Base-by-base conservation (phyloP, 2,113 vertebrate species). In the Takifugu bimaculatus region DNA sequence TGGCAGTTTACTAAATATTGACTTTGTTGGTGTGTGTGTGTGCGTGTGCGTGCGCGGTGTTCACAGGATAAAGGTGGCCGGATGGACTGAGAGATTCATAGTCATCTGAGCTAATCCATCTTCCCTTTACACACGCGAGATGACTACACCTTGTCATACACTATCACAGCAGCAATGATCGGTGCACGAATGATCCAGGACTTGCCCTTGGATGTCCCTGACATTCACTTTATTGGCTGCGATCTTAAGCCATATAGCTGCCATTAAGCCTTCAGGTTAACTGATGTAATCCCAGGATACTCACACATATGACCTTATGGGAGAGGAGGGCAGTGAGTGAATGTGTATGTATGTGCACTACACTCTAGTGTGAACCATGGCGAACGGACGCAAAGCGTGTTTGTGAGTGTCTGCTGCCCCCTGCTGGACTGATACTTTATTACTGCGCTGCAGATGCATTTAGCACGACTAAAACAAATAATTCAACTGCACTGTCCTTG, bases 221-320 rank as follows among this genome's bases (percentile, higher is more conserved):
- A 81, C 78, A 81, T 76, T 50, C 14, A 54, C 57, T 73, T 84
- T 70, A 84, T 68, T 64, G 65, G 52, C 57, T 63, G 69, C 44
- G 1, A 64, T 73, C 53, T 45, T 54, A 52, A 7, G 50, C 59
- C 57, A 64, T 47, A 68, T 11, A 60, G 66, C 61, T 61, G 77
- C 71, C 59, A 63, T 70, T 80, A 28, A 79, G 56, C 66, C 62
- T 54, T 3, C 54, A 65, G 78, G 60, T 85, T 78, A 84, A 79
- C 59, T 63, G 68, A 64, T 61, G 51, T 63, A 57, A 35, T 77
- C 51, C 57, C 14, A 2, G 45, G 60, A 77, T 13, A 13, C 51
- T 70, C 12, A 27, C 42, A 54, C 29, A 28, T 69, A 77, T 81
- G 64, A n/a, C 64, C 60, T 55, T 45, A 67, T 32, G 55, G 65